Evolutionary conservation across 2,113 vertebrate species (phyloP).

Genomic region (Dromiciops gliroides): DNA sequence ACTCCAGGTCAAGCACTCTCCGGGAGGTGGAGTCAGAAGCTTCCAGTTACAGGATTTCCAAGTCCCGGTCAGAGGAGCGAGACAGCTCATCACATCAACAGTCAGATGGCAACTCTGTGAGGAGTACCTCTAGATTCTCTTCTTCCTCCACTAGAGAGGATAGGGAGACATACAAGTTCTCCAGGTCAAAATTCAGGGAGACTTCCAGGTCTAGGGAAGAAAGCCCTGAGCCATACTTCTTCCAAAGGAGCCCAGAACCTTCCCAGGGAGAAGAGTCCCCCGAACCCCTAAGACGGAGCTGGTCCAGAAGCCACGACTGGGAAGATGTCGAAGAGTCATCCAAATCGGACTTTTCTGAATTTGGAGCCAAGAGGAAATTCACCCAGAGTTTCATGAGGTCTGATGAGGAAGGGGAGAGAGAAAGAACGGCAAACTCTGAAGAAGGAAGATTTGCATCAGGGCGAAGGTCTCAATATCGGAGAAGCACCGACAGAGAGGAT

Average conservation of each 20-base stretch:
- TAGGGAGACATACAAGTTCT: conserved; percentile 77
- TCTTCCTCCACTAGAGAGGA: conserved; percentile 80
- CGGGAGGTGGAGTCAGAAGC: conserved; percentile 81
- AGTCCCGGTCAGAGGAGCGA: conserved; percentile 80
- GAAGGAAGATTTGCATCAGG: conserved; percentile 82
- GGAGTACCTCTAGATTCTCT: conserved; percentile 82
- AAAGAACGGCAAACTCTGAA: conserved; percentile 80
- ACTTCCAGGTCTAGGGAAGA: conserved; percentile 75
- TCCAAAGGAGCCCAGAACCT: conserved; percentile 76
- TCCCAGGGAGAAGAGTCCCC: conserved; percentile 77
- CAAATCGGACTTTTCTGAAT: conserved; percentile 80
- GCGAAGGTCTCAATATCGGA: conserved; percentile 76
- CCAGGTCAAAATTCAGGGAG: conserved; percentile 80
- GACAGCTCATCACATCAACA: conserved; percentile 75
- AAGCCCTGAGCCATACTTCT: conserved; percentile 82
- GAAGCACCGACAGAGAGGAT: conserved; percentile 73
- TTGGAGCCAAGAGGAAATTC: conserved; percentile 87
- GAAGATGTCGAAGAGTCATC: conserved; percentile 81
- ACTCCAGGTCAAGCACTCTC: conserved; percentile 78
- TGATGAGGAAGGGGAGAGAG: conserved; percentile 83
- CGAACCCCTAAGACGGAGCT: conserved; percentile 66
- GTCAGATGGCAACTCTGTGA: conserved; percentile 78
- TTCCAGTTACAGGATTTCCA: conserved; percentile 88
- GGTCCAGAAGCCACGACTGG: conserved; percentile 72
- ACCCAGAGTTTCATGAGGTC: conserved; percentile 83